These are phyloP conservation scores for Chaitophorus viminalis DNA, from an alignment of 2,888 invertebrate genomes.

Conservation along the genomic window DNA sequence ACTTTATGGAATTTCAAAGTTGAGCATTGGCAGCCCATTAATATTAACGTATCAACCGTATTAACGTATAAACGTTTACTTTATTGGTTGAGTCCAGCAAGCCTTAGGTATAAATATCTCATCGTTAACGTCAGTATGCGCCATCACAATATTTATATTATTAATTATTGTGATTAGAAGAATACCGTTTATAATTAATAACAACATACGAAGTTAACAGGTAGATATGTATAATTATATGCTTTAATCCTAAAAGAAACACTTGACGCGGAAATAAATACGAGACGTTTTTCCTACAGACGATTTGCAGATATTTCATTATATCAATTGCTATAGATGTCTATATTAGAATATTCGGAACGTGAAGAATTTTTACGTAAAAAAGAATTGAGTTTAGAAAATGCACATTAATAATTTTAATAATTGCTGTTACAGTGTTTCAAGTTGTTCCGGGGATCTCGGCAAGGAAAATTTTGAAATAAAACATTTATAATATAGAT, in stretches of 20 bases:
- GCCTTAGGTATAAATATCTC: constrained; percentile 13
- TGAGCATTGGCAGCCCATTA: constrained; percentile 22
- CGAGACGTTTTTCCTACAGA: too few relatives aligned
- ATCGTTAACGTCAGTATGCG: constrained; percentile 4
- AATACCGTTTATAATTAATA: background rate
- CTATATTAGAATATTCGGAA: too few relatives aligned
- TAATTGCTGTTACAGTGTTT: too few relatives aligned
- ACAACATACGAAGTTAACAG: background rate
- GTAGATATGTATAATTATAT: background rate
- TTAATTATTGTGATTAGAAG: background rate
- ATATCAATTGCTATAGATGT: too few relatives aligned
- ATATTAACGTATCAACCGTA: constrained; percentile 11
- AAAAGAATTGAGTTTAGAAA: too few relatives aligned
- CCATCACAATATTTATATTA: background rate
- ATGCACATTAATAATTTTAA: too few relatives aligned
- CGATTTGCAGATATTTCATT: too few relatives aligned
- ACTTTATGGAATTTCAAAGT: background rate
- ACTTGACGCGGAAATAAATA: too few relatives aligned
- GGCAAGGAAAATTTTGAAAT: too few relatives aligned
- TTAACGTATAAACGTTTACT: constrained; percentile 29
- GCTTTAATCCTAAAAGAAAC: background rate
- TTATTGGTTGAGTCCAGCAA: background rate
- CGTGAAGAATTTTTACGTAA: too few relatives aligned
- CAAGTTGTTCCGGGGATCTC: too few relatives aligned
- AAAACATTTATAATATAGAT: too few relatives aligned